Conservation (phyloP, 1,140 invertebrate species). For the Holcopasites calliopsidis region DNA sequence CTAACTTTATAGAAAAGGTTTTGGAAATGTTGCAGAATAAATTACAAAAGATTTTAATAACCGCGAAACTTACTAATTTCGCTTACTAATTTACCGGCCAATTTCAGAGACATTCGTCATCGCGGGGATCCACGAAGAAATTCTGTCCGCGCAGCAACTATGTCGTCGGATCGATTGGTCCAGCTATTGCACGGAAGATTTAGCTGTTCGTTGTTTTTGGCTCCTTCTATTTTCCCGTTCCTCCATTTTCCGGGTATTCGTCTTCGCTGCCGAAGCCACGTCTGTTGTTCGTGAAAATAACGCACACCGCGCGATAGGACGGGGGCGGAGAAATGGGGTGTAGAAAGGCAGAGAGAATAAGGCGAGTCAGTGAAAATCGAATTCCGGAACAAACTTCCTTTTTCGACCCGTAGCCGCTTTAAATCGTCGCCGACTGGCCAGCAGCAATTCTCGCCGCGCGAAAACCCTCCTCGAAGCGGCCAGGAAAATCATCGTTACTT, state of each 20-base stretch:
- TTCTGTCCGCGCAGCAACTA: background rate
- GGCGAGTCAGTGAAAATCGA: conserved; percentile 34
- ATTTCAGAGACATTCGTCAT: too few species aligned
- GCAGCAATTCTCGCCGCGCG: conserved; percentile 11
- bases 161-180: conserved; percentile 20
- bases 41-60: too few species aligned
- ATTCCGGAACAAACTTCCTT: conserved; percentile 35
- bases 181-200: conserved; percentile 11
- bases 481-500: conserved; percentile 10
- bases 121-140: background rate
- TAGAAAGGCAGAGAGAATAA: background rate
- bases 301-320: background rate
- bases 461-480: background rate
- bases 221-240: conserved; percentile 36
- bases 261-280: conserved; percentile 38
- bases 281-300: conserved; percentile 42
- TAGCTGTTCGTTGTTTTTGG: conserved; percentile 36
- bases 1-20: too few species aligned
- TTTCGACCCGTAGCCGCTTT: conserved; percentile 19
- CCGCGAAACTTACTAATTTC: too few species aligned
- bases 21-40: too few species aligned
- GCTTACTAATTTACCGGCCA: too few species aligned
- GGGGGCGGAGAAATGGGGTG: background rate
- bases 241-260: conserved; percentile 37
- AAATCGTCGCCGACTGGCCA: conserved; percentile 15